These are phyloP conservation scores for Ptilorrhoa leucosticta DNA, from an alignment of 2,113 vertebrate genomes.

Conservation along the genomic window DNA sequence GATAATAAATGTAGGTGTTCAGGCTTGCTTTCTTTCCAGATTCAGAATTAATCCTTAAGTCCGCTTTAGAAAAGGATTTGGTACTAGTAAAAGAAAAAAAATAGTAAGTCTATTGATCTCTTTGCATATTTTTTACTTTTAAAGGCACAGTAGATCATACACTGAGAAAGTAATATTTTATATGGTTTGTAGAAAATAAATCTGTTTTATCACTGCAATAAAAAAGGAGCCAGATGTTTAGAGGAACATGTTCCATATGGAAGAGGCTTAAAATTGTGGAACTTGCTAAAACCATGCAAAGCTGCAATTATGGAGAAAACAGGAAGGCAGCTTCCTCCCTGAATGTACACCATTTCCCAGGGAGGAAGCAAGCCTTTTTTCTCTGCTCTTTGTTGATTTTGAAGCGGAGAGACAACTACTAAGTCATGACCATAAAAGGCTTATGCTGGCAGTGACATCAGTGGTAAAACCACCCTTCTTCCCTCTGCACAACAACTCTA, in stretches of 20 bases:
- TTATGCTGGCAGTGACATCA: constrained; percentile 54
- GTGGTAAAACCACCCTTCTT: constrained; percentile 4
- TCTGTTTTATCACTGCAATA: constrained; percentile 52
- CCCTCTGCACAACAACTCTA: background rate
- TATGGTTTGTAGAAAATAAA: constrained; percentile 59
- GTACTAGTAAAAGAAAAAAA: background rate
- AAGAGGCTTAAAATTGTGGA: constrained; percentile 60
- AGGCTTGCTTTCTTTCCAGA: background rate
- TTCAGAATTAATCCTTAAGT: constrained; percentile 4
- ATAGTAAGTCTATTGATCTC: background rate
- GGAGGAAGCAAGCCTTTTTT: constrained; percentile 77
- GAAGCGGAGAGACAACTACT: constrained; percentile 71
- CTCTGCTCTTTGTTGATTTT: constrained; percentile 77
- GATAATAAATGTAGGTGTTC: constrained; percentile 38
- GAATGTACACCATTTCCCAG: constrained; percentile 85
- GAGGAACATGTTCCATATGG: constrained; percentile 76
- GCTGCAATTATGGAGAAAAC: constrained; percentile 85
- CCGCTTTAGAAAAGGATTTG: constrained; percentile 18
- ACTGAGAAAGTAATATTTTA: constrained; percentile 44
- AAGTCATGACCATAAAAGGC: constrained; percentile 75
- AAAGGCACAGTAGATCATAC: constrained; percentile 1
- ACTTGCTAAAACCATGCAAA: constrained; percentile 71
- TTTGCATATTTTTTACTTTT: constrained; percentile 8
- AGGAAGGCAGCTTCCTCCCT: constrained; percentile 91
- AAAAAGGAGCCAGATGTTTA: constrained; percentile 80